Percentiles rank a stretch among this genome's conserved stretches.
Conservation (phyloP, 2,113 vertebrate species). For the Clarias gariepinus region DNA sequence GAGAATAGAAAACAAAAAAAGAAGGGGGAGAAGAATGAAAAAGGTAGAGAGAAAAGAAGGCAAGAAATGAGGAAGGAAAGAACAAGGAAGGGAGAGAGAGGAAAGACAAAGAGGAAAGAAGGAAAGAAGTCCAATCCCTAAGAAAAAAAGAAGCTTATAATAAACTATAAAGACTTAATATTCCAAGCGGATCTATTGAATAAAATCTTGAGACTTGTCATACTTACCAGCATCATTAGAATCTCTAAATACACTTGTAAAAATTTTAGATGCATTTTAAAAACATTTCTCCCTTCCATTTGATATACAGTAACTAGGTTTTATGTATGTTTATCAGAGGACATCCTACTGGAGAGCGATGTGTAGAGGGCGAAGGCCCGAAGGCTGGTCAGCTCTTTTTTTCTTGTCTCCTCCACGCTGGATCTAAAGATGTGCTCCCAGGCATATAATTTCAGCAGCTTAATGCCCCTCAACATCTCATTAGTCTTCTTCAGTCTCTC, state of each 20-base stretch:
- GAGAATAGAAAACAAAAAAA: too few relatives aligned
- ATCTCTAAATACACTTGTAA: background rate
- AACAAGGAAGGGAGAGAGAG: too few relatives aligned
- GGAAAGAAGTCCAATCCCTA: too few relatives aligned
- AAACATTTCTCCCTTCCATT: too few relatives aligned
- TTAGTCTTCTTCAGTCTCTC: conserved; percentile 97
- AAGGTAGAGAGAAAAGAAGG: too few relatives aligned
- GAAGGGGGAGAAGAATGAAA: too few relatives aligned
- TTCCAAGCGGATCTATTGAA: too few relatives aligned
- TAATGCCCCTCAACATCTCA: conserved; percentile 94
- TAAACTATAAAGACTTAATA: background rate
- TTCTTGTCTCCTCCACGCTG: conserved; percentile 87
- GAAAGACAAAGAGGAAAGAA: too few relatives aligned
- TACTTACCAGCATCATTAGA: too few relatives aligned
- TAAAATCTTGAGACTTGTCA: too few relatives aligned
- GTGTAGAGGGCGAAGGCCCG: conserved; percentile 92
- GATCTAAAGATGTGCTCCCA: conserved; percentile 96
- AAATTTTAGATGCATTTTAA: background rate
- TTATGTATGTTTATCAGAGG: background rate
- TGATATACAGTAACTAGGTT: too few relatives aligned
- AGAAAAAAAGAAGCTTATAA: background rate
- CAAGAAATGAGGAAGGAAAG: too few relatives aligned
- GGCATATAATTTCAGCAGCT: conserved; percentile 94
- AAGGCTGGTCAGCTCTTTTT: conserved; percentile 93
- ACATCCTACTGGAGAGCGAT: conserved; percentile 87